Evolutionary conservation across 2,888 invertebrate species (phyloP).

Genomic region (Netelia fuscicornis): DNA sequence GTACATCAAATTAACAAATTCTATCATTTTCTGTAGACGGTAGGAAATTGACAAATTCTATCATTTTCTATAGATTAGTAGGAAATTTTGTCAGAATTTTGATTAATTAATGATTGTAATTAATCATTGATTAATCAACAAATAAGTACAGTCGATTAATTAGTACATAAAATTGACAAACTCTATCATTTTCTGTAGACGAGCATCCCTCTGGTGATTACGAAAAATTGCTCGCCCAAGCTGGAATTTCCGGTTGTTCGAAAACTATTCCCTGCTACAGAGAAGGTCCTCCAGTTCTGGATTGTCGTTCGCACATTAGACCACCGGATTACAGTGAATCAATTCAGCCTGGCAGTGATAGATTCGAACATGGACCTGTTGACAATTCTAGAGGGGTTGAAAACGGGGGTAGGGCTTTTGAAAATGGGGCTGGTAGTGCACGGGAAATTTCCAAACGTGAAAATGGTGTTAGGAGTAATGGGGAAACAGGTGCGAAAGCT

Average conservation of each 20-base stretch:
- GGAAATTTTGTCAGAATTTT: conserved; percentile 56
- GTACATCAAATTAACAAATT: neutral
- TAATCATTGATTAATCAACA: conserved; percentile 3
- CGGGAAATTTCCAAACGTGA: conserved; percentile 12
- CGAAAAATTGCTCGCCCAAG: conserved; percentile 86
- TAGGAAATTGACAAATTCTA: no score
- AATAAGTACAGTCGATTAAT: neutral
- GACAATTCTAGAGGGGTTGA: neutral
- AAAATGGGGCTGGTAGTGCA: neutral
- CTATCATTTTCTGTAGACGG: neutral
- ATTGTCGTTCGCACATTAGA: conserved; percentile 63
- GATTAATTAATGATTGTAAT: neutral
- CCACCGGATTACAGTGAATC: conserved; percentile 52
- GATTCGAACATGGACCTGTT: neutral
- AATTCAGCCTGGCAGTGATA: conserved; percentile 1
- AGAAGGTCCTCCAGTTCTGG: conserved; percentile 44
- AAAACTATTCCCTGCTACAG: neutral
- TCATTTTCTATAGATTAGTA: conserved; percentile 76
- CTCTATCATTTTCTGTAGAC: conserved; percentile 72
- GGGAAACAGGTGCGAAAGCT: neutral
- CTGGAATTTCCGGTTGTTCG: conserved; percentile 79
- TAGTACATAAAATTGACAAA: neutral
- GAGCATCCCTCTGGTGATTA: conserved; percentile 87
- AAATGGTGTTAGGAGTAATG: conserved; percentile 13
- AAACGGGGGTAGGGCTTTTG: neutral